phyloP scores from a whole-genome alignment of 2,797 vertebrate species.

The Babyrousa celebensis region DNA sequence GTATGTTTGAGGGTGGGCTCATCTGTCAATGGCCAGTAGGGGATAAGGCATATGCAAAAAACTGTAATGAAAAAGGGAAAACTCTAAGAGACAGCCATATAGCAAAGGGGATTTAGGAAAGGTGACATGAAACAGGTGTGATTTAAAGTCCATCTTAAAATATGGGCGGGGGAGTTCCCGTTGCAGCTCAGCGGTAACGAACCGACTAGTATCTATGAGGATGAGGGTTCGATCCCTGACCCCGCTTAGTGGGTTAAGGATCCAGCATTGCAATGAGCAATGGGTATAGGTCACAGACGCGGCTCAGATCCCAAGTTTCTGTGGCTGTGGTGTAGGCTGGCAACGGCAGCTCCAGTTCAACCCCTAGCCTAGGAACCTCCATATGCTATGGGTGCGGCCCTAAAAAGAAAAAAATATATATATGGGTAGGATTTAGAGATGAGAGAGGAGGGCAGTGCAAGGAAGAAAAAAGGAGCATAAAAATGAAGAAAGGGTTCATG shows the following conservation, averaged over 20 bases:
- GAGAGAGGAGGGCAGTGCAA: conserved; percentile 6
- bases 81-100: conserved; percentile 22
- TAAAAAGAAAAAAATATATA: too few relatives aligned
- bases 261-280: too few relatives aligned
- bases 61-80: not conserved
- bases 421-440: conserved; percentile 4
- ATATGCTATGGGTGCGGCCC: too few relatives aligned
- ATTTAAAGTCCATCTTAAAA: conserved; percentile 38
- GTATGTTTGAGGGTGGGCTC: not conserved
- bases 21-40: not conserved
- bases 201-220: too few relatives aligned
- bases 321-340: too few relatives aligned
- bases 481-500: conserved; percentile 34
- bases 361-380: too few relatives aligned
- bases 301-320: too few relatives aligned
- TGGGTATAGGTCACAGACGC: too few relatives aligned
- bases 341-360: too few relatives aligned
- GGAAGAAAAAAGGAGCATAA: conserved; percentile 4
- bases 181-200: too few relatives aligned
- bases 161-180: not conserved
- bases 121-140: not conserved
- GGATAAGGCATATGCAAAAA: conserved; percentile 13
- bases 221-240: too few relatives aligned
- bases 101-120: not conserved
- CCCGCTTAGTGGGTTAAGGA: too few relatives aligned